Conservation (phyloP, 2,113 vertebrate species). For the Cromileptes altivelis region DNA sequence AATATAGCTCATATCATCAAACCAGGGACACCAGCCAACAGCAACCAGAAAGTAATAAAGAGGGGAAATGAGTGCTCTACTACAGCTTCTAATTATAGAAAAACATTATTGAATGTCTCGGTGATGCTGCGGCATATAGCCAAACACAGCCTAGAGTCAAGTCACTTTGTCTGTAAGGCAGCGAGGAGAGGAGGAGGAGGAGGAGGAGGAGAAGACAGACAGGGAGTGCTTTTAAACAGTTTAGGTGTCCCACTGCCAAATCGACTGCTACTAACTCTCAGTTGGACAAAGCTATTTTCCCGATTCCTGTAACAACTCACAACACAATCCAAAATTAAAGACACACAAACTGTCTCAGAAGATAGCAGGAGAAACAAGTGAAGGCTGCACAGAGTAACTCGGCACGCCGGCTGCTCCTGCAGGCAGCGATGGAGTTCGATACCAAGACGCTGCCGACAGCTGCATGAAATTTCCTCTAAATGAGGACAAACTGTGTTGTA, state of each 20-base stretch:
- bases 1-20: conserved; percentile 50
- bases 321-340: conserved; percentile 23
- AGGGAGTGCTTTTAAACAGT: conserved; percentile 45
- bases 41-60: conserved; percentile 50
- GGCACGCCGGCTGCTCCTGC: conserved; percentile 4
- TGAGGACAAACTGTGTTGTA: neutral
- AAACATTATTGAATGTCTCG: conserved; percentile 66
- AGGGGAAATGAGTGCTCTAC: conserved; percentile 46
- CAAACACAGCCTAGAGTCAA: conserved; percentile 61
- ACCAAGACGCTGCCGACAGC: neutral
- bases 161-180: conserved; percentile 43
- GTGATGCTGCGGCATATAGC: conserved; percentile 56
- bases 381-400: conserved; percentile 4
- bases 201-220: conserved; percentile 7
- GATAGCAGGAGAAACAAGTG: conserved; percentile 28
- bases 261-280: conserved; percentile 23
- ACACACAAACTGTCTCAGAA: conserved; percentile 37
- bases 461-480: conserved; percentile 12
- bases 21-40: conserved; percentile 39
- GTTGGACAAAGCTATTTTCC: conserved; percentile 23
- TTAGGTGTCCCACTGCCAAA: conserved; percentile 39
- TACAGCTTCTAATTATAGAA: conserved; percentile 78
- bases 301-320: conserved; percentile 20
- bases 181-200: neutral
- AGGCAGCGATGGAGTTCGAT: conserved; percentile 18